phyloP scores from a whole-genome alignment of 2,113 vertebrate genomes.

The Nothoprocta pentlandii region DNA sequence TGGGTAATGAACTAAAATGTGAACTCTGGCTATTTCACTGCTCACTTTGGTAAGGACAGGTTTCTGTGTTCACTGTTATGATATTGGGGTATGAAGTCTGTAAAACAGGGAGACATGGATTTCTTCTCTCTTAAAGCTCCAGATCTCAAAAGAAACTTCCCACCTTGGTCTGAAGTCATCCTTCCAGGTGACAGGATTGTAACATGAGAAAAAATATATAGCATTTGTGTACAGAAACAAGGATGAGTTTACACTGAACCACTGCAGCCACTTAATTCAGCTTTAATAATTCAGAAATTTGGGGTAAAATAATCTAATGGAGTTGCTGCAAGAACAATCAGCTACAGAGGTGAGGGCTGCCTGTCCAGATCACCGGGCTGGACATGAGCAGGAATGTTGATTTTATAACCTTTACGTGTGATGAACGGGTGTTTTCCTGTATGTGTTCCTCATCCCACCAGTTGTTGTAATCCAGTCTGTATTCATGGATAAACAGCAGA shows the following conservation, averaged over 20 bases:
- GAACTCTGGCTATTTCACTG: background rate
- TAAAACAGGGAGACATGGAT: background rate
- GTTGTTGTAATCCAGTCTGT: background rate
- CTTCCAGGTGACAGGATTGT: background rate
- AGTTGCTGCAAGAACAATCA: background rate
- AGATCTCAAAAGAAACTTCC: background rate
- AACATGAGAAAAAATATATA: background rate
- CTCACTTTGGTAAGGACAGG: background rate
- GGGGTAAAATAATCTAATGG: background rate
- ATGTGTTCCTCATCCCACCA: background rate
- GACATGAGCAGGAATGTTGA: background rate
- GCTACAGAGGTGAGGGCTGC: background rate
- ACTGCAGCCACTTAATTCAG: background rate
- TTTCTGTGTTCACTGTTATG: background rate
- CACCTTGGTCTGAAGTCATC: background rate
- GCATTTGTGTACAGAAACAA: background rate
- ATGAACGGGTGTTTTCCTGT: background rate
- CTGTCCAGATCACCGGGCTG: rapidly evolving
- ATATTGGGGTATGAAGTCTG: background rate
- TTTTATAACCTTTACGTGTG: background rate
- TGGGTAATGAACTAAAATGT: background rate
- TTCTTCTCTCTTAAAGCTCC: background rate
- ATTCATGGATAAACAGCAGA: rapidly evolving
- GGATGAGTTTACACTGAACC: background rate
- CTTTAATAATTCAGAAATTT: background rate